A percentile compares a stretch with the other conserved stretches of the same genome.
Conservation (phyloP, 2,888 invertebrate species). For the Tethea ocularis region DNA sequence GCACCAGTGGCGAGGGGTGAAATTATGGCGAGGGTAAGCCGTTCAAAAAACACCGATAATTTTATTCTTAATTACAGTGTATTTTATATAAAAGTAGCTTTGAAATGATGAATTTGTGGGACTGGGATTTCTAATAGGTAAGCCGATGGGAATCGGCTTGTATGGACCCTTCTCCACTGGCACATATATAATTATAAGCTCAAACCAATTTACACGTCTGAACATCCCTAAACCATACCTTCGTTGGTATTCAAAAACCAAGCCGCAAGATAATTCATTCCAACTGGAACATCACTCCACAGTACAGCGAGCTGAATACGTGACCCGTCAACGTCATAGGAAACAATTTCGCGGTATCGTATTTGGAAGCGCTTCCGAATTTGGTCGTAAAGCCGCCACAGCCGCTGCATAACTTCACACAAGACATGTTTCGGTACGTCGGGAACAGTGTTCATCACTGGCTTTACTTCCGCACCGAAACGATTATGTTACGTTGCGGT, state of each 20-base stretch:
- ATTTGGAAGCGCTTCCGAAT: slow-evolving; percentile 22
- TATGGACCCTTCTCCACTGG: too few species aligned
- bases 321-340: slow-evolving; percentile 39
- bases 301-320: slow-evolving; percentile 27
- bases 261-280: slow-evolving; percentile 14
- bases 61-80: too few species aligned
- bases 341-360: slow-evolving; percentile 29
- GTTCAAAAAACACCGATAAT: too few species aligned
- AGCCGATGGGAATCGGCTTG: too few species aligned
- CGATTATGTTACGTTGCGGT: slow-evolving; percentile 4
- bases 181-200: too few species aligned
- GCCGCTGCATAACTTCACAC: slow-evolving; percentile 9
- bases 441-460: slow-evolving; percentile 3
- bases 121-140: too few species aligned
- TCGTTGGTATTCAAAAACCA: slow-evolving; percentile 3
- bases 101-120: too few species aligned
- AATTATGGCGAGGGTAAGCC: too few species aligned
- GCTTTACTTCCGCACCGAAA: slow-evolving; percentile 4
- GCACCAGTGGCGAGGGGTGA: too few species aligned
- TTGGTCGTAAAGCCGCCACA: slow-evolving; percentile 24
- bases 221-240: neutral
- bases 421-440: slow-evolving; percentile 4
- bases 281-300: slow-evolving; percentile 21
- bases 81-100: too few species aligned
- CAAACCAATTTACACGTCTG: too few species aligned